Percentiles rank a stretch among this genome's conserved stretches.
phyloP scores from a whole-genome alignment of 2,888 invertebrate species.

The Sericinus montela region DNA sequence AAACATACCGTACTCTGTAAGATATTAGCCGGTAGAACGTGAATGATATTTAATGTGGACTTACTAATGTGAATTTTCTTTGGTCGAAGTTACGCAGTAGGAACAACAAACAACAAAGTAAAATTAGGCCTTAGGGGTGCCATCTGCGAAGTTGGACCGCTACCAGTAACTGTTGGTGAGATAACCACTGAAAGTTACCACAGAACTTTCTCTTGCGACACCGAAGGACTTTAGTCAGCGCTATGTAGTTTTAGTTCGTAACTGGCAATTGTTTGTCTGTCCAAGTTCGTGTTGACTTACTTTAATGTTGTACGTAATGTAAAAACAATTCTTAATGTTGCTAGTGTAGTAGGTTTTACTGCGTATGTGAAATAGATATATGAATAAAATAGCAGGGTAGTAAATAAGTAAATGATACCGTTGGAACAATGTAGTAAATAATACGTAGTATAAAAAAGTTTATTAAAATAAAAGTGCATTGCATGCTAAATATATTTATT shows the following conservation, averaged over 20 bases:
- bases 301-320: not conserved
- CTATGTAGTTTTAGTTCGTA: slow-evolving; percentile 4
- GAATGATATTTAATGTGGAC: not conserved
- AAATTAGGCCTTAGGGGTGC: slow-evolving; percentile 14
- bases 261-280: slow-evolving; percentile 4
- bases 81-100: slow-evolving; percentile 7
- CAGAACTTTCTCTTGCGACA: not conserved
- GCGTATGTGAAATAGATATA: too few relatives aligned
- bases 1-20: too few relatives aligned
- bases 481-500: too few relatives aligned
- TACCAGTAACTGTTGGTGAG: slow-evolving; percentile 13
- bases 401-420: too few relatives aligned
- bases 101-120: slow-evolving; percentile 15
- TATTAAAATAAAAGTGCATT: too few relatives aligned
- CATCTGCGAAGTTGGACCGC: slow-evolving; percentile 12
- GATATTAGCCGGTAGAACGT: not conserved
- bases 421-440: too few relatives aligned
- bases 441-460: too few relatives aligned
- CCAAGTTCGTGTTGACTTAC: slow-evolving; percentile 5
- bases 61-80: slow-evolving; percentile 13
- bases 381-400: too few relatives aligned
- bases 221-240: slow-evolving; percentile 3
- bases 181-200: slow-evolving; percentile 9
- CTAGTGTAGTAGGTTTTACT: not conserved
- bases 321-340: slow-evolving; percentile 1